Base-by-base conservation (phyloP, 2,888 invertebrate species). In the Dryobota labecula region DNA sequence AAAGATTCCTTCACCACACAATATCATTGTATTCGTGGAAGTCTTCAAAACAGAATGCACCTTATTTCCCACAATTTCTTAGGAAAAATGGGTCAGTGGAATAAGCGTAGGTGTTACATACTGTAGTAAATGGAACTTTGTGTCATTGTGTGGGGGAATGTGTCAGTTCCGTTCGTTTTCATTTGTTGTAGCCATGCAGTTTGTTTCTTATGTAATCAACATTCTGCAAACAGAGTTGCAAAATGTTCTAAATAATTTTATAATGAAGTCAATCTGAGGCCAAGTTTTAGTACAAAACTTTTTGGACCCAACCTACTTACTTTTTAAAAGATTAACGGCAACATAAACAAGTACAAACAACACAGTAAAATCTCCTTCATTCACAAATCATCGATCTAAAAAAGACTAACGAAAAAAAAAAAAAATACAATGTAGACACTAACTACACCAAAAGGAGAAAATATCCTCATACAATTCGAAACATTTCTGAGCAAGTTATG, bases 401-500 rank as follows among this genome's bases (percentile, higher is more conserved):
- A 47, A 47, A 51, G 7, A 54, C 18, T 11, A 53, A 54, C 24
- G 61, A 65, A 63, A 61, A 27, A 15, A 53, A 15, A 58, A n/a
- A n/a, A n/a, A n/a, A n/a, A n/a, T n/a, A n/a, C n/a, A n/a, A n/a
- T n/a, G n/a, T n/a, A n/a, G n/a, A 30, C 36, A 43, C 9, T 43
- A 15, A 63, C 24, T 51, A 33, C 41, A 62, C 33, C 7, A 36
- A 63, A 79, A 82, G 49, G 54, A 18, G 18, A 15, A 47, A 78
- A 65, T 54, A 58, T 64, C 53, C 58, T 38, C 36, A 33, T 47
- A 73, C 51, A 74, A 73, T 82, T 61, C 24, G 15, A 65, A 82
- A 66, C 58, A 84, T 82, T 83, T 53, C 65, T 38, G 18, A 53
- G 15, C 38, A 56, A 82, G 68, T 69, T 74, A 60, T 65, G 56